Base-by-base conservation (phyloP, 1,140 invertebrate species). In the Dendroctonus valens region DNA sequence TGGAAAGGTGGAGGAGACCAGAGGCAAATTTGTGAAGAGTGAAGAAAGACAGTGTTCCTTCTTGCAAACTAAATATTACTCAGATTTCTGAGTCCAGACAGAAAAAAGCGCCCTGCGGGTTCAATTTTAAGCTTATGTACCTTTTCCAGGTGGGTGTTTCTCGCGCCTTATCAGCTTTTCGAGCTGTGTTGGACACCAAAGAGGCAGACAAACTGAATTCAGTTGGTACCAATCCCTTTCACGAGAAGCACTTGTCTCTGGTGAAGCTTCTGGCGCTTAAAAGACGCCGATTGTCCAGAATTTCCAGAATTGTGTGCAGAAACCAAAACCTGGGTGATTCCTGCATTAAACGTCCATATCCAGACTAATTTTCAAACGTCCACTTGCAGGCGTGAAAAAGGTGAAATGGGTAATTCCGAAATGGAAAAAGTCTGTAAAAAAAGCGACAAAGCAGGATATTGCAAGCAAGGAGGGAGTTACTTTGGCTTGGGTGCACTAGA, bases 191-290 rank as follows among this genome's bases (percentile, higher is more conserved):
- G 8, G 78, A 80, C 52, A 76, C 81, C 11, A 71, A 76, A 7
- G 60, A 78, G 38, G 69, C 84, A 0, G 74, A 76, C 44, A 73
- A 75, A 0, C 73, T 84, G 12, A 69, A 76, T n/a, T 73, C 74
- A 6, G 80, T 87, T 5, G 86, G 86, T 41, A 76, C 79, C 37
- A 87, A 87, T 79, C 84, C 85, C 46, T 85, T 83, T 78, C 78
- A 81, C 59, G 71, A 77, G 12, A 67, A 72, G n/a, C 74, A 78
- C 57, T 52, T 80, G 12, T 67, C 68, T 8, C 65, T 70, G 37
- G 69, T 77, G 2, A 74, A 76, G 59, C 61, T 49, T 63, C 50
- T 76, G 54, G 61, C 71, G n/a, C 44, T 65, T 46, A 73, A 54
- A 58, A 66, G 70, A 26, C 68, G 73, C 54, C 69, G 65, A 52